Evolutionary conservation across 2,113 vertebrate genomes (phyloP).

Genomic region (Dasyurus viverrinus): DNA sequence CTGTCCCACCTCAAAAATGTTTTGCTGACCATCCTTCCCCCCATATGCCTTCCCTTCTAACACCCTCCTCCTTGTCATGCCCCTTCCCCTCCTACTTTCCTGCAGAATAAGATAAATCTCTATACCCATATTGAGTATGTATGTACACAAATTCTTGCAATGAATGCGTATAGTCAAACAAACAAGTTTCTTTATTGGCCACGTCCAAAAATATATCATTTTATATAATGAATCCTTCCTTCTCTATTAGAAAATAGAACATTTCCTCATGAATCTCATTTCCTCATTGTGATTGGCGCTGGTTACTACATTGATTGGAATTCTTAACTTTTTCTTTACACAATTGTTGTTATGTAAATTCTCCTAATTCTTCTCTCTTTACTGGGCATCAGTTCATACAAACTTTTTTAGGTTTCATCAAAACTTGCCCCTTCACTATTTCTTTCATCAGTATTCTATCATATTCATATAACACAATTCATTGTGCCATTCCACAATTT

Average conservation of each 20-base stretch:
- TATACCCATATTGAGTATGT: no score
- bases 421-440: neutral
- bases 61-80: no score
- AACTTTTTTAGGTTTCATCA: neutral
- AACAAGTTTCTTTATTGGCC: neutral
- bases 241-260: neutral
- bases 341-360: neutral
- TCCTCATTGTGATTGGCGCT: neutral
- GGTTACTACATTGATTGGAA: neutral
- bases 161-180: neutral
- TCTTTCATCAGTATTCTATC: no score
- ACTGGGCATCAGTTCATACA: neutral
- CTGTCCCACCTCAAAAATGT: no score
- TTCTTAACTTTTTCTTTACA: neutral
- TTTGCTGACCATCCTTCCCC: no score
- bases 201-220: neutral
- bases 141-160: neutral
- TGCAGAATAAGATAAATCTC: no score
- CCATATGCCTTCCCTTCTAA: no score
- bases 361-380: neutral
- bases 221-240: neutral
- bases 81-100: no score
- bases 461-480: no score
- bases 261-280: neutral
- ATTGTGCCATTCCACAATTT: no score